These are phyloP conservation scores for Drosophila formosana DNA, from an alignment of 2,888 invertebrate species.

Conservation along the genomic window DNA sequence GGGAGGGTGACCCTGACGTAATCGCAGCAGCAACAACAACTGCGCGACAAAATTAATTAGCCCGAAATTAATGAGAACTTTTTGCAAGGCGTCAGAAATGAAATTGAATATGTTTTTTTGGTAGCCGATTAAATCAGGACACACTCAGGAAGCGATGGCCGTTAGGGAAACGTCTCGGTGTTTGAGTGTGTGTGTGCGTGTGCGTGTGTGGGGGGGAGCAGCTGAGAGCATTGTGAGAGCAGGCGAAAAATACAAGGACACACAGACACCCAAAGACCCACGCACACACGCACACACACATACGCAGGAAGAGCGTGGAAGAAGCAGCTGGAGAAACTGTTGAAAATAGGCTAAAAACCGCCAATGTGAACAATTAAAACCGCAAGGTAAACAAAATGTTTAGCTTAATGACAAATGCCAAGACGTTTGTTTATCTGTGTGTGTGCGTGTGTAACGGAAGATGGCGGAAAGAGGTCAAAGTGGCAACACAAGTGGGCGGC, in stretches of 20 bases:
- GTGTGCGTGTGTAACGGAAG: constrained; percentile 24
- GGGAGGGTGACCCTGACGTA: constrained; percentile 47
- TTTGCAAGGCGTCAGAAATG: constrained; percentile 36
- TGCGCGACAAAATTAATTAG: constrained; percentile 52
- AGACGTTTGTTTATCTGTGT: not conserved
- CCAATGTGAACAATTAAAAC: constrained; percentile 28
- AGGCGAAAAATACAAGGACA: constrained; percentile 26
- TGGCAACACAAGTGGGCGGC: constrained; percentile 50
- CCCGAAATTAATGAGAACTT: constrained; percentile 46
- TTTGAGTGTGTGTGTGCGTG: not conserved
- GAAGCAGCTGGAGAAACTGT: not conserved
- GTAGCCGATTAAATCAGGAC: constrained; percentile 44
- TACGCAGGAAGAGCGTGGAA: not conserved
- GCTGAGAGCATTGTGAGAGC: constrained; percentile 12
- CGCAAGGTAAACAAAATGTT: constrained; percentile 40
- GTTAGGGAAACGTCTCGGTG: constrained; percentile 4
- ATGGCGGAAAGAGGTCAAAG: constrained; percentile 38
- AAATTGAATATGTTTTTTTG: constrained; percentile 41
- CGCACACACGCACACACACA: constrained; percentile 1
- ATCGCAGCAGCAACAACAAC: constrained; percentile 29
- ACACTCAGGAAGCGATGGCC: constrained; percentile 5
- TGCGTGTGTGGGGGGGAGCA: not conserved
- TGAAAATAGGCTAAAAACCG: constrained; percentile 29
- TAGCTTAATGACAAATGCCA: constrained; percentile 26
- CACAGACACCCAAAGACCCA: not conserved